Base-by-base conservation (phyloP, 2,888 invertebrate species). In the Theretra japonica region DNA sequence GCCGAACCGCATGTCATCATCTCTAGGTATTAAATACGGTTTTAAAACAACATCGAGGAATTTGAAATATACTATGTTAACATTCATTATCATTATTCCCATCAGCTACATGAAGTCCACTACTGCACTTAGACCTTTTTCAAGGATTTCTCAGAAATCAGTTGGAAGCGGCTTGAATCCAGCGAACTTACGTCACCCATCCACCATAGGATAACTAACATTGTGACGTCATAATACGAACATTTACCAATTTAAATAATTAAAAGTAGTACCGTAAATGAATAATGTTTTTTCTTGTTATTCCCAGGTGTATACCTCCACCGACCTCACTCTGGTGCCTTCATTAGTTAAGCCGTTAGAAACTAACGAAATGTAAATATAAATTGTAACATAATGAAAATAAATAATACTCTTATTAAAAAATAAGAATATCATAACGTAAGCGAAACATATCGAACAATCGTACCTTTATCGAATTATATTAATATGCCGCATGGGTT, bases 261-360 rank as follows among this genome's bases (percentile, higher is more conserved):
- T 17, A 3, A 50, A 19, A 1, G 5, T 19, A 33, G 8, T 70
- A 68, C 1, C 53, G 2, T 58, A n/a, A 58, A 73, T 41, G 25
- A 8, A 33, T 41, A 41, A 41, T 41, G 65, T 11, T 70, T 60
- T 68, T 0, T 75, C 73, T 75, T 68, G 76, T 83, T 81, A 78
- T 73, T 89, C 89, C 11, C 91, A 93, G 93, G 83, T 91, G 83
- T 89, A 86, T 80, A 90, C 89, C 93, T 92, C 94, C 94, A 93
- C 94, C 94, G 93, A 93, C 93, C 94, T 93, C 93, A 93, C 89
- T 88, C 90, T 89, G 94, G 94, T 94, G 94, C 94, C 94, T 94
- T 94, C 92, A 85, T 88, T 91, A 93, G 89, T 88, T 85, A 88
- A 92, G 89, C 87, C 83, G 83, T 84, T 88, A 83, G 83, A 79